A percentile compares a stretch with the other conserved stretches of the same genome.
phyloP scores from a whole-genome alignment of 2,797 vertebrate genomes.

The Onychomys torridus region DNA sequence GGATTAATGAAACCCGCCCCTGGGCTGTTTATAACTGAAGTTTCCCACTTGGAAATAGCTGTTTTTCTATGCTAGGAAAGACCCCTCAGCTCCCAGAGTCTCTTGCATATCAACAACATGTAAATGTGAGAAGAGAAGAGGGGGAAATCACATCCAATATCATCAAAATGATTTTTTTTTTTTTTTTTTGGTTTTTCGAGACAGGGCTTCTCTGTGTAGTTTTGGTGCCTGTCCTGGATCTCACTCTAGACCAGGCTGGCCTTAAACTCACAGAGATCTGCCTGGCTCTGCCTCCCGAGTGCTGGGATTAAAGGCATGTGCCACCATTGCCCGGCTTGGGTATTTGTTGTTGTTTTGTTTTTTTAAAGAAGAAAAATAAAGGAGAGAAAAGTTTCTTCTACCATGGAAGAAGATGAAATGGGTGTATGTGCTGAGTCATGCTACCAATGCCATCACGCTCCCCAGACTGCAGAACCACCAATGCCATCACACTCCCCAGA shows the following conservation, averaged over 20 bases:
- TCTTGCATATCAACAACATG: conserved; percentile 43
- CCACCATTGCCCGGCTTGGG: too few species aligned
- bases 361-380: not conserved
- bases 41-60: conserved; percentile 36
- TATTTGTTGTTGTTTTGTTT: not conserved
- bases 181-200: too few species aligned
- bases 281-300: too few species aligned
- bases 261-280: too few species aligned
- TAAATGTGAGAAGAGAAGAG: conserved; percentile 1
- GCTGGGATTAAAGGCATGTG: too few species aligned
- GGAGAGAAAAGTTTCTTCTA: not conserved
- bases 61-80: conserved; percentile 6
- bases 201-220: too few species aligned
- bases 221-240: too few species aligned
- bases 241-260: too few species aligned
- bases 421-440: conserved; percentile 41
- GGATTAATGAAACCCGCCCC: conserved; percentile 45
- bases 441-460: not conserved
- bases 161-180: not conserved
- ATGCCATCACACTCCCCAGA: not conserved
- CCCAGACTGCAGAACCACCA: not conserved
- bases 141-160: not conserved
- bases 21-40: conserved; percentile 44
- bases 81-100: not conserved
- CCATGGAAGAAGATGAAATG: conserved; percentile 21